Evolutionary conservation across 2,797 vertebrate species (phyloP), one percentile per base, ranked within the genome.

Genomic region (Hapalemur alaotrensis): DNA sequence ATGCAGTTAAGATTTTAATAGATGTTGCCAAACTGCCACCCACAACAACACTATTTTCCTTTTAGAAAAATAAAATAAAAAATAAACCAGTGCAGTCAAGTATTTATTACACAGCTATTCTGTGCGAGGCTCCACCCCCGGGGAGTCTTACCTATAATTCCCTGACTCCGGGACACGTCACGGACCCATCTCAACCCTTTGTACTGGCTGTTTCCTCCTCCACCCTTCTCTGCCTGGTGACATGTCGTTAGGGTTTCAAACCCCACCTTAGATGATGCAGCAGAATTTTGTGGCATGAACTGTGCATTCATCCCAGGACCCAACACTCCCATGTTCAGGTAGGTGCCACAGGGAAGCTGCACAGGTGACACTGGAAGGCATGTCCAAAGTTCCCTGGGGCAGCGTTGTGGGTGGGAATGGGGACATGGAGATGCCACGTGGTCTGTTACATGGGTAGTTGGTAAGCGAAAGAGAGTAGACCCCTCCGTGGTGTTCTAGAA

Each of bases 331-430:
- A 2, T 48, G 20, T 84, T 35, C 73, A 7, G 50, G 30, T 6
- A 61, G 50, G 28, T 13, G 9, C 23, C 69, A 5, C 9, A 17
- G 43, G 70, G 50, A 48, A 41, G 48, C 3, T 2, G 10, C 12
- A 1, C 7, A 57, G 32, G n/a, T 7, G 18, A 13, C 35, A 14
- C 2, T 18, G 0, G 0, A 50, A 7, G n/a, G 61, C 1, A 1
- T 2, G 25, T 7, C 43, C 65, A 14, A 67, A 76, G 48, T 15
- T 28, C 22, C 25, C 48, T n/a, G 2, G 5, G 30, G 54, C 48
- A 9, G 30, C 17, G 3, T 4, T 38, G 18, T 3, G 3, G 7
- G 20, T 32, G 59, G 14, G 30, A 23, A 9, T 25, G 28, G 54
- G 70, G 18, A 20, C 28, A 1, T 4, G 6, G 48, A 38, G 54